Base-by-base conservation (phyloP, 2,113 vertebrate species). In the Gopherus evgoodei region DNA sequence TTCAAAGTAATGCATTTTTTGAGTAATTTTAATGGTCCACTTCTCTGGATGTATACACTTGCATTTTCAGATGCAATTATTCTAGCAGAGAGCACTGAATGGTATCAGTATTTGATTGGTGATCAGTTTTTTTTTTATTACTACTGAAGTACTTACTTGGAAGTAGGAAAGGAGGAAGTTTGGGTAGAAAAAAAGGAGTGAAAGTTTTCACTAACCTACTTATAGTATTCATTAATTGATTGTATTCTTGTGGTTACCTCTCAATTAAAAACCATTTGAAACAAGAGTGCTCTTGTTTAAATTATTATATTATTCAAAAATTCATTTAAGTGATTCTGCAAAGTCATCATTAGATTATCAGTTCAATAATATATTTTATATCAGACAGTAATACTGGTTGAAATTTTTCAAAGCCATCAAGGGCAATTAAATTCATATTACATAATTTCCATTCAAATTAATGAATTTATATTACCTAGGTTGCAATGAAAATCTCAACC, bases 221-320 rank as follows among this genome's bases (percentile, higher is more conserved):
- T 96, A 94, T 96, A 97, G 90, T 95, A 89, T 90, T 97, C 95
- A 97, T 97, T 97, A 95, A 98, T 97, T 97, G 96, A 97, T 97
- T 97, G 96, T 96, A 93, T 96, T 93, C 95, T 98, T 94, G 91
- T 93, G 94, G 94, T 96, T 97, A 91, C 93, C 93, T 76, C 97
- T 90, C 95, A 93, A 95, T 97, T 97, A 95, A 97, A 97, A 97
- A 93, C 75, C 91, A 97, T 97, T 97, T 97, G 94, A 97, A 97
- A 92, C 90, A 91, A 91, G 93, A 97, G 94, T 96, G 84, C 88
- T 96, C 93, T 96, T 97, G 94, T 95, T 92, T 96, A 92, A 96
- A 96, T 94, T 91, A 86, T 50, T 65, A 62, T 54, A 29, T 92
- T 95, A 79, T 95, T 94, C 87, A 89, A 92, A 92, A 84, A 90